These are phyloP conservation scores for Carabus problematicus DNA, from an alignment of 2,888 invertebrate genomes.

Conservation along the genomic window DNA sequence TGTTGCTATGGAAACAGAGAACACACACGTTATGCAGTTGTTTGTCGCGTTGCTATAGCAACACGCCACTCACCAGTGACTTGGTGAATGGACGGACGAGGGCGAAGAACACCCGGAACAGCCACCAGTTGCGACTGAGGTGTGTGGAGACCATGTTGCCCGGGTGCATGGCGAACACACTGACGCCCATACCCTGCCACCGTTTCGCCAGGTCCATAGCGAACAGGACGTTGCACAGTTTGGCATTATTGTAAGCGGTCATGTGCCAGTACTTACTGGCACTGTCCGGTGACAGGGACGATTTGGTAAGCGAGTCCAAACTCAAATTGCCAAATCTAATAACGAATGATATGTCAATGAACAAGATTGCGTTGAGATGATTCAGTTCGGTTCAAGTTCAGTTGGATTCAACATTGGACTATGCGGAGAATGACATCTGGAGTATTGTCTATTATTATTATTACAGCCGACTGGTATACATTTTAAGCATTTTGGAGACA, in stretches of 20 bases:
- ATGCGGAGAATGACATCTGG: no score
- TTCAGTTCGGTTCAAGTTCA: no score
- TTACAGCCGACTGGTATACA: no score
- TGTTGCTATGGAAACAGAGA: conserved; percentile 77
- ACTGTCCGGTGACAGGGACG: conserved; percentile 72
- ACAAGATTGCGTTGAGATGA: no score
- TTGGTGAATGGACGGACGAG: conserved; percentile 93
- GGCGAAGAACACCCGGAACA: conserved; percentile 78
- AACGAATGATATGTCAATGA: conserved; percentile 32
- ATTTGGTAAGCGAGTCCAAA: conserved; percentile 61
- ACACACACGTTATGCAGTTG: not conserved
- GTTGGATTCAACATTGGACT: no score
- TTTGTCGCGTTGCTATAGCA: not conserved
- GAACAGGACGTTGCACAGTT: conserved; percentile 87
- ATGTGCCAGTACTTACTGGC: conserved; percentile 76
- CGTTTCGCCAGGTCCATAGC: conserved; percentile 77
- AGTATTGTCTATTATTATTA: no score
- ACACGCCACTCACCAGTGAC: conserved; percentile 73
- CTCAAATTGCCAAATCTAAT: conserved; percentile 64
- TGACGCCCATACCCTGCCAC: conserved; percentile 73
- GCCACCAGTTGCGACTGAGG: conserved; percentile 84
- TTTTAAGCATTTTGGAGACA: no score
- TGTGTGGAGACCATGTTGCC: conserved; percentile 88
- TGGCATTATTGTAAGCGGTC: conserved; percentile 90
- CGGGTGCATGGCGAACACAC: conserved; percentile 84